Evolutionary conservation across 2,888 invertebrate genomes (phyloP), one percentile per base, ranked within the genome.

Genomic region (Acronicta leporina): DNA sequence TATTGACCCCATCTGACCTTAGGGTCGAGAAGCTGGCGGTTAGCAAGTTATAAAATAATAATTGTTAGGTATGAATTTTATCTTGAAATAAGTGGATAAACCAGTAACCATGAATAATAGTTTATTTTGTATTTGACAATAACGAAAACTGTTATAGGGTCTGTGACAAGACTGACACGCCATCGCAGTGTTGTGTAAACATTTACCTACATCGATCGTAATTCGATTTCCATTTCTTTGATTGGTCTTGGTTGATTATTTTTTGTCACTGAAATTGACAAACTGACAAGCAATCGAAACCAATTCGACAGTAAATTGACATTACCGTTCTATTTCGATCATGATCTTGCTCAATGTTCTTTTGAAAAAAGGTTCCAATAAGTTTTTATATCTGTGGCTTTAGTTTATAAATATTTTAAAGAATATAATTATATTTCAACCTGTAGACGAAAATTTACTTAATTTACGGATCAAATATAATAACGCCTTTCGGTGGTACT

Each of bases 1-100:
- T 84, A 83, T 85, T 89, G 88, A 89, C 88, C 91, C 74, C 70
- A 75, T 75, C 79, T 67, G 77, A 84, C 82, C 81, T 65, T 38
- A 65, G 71, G 80, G 84, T 83, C 81, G 68, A 69, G 65, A 71
- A 72, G 75, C 68, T 68, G 68, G 72, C 79, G 69, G 70, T 77
- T 75, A 75, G 73, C 76, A 70, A 75, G 74, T 75, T 75, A 73
- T 78, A 79, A 86, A 85, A 83, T 79, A 73, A 69, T 84, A 60
- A 68, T 67, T 55, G 16, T 55, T 43, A 40, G 43, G 54, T 67
- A 47, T 61, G 66, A 27, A 55, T 42, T 60, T 20, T 30, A 65
- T 44, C 35, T 43, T 15, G 27, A 11, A 44, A 27, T 14, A 56
- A 45, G 30, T 46, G n/a, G 5, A 45, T 41, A 56, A 64, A 49